phyloP scores from a whole-genome alignment of 2,113 vertebrate species.

The Lophotis ruficrista region DNA sequence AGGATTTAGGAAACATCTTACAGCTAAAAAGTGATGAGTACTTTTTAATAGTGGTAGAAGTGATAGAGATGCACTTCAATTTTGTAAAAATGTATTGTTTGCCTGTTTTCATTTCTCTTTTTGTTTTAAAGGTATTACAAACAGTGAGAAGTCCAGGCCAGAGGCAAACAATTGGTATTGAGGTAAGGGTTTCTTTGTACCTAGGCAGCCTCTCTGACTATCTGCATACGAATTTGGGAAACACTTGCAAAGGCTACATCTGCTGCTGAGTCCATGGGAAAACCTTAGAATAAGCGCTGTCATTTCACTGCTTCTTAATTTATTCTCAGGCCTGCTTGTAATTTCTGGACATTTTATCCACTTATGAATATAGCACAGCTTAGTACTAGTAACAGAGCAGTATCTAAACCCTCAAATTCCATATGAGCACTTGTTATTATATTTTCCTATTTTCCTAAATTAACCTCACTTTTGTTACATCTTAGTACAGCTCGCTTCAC shows the following conservation, averaged over 20 bases:
- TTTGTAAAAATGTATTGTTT: neutral
- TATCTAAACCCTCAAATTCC: neutral
- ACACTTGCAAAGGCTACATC: neutral
- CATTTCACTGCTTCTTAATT: neutral
- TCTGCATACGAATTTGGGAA: neutral
- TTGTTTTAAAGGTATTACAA: constrained; percentile 87
- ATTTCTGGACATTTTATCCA: neutral
- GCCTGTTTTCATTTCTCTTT: neutral
- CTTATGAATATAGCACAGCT: neutral
- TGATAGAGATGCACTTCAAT: neutral
- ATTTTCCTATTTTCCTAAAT: neutral
- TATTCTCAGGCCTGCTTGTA: neutral
- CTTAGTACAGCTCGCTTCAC: neutral
- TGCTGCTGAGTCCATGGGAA: neutral
- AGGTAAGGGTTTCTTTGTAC: constrained; percentile 77
- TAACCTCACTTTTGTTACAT: neutral
- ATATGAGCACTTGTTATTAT: neutral
- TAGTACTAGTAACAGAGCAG: neutral
- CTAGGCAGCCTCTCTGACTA: neutral
- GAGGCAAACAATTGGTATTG: constrained; percentile 92
- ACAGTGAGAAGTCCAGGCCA: constrained; percentile 90
- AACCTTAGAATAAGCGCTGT: accelerated
- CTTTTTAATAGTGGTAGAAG: neutral
- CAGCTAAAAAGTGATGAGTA: neutral
- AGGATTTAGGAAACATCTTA: neutral